phyloP scores from a whole-genome alignment of 2,797 vertebrate species.

The Spheniscus humboldti region DNA sequence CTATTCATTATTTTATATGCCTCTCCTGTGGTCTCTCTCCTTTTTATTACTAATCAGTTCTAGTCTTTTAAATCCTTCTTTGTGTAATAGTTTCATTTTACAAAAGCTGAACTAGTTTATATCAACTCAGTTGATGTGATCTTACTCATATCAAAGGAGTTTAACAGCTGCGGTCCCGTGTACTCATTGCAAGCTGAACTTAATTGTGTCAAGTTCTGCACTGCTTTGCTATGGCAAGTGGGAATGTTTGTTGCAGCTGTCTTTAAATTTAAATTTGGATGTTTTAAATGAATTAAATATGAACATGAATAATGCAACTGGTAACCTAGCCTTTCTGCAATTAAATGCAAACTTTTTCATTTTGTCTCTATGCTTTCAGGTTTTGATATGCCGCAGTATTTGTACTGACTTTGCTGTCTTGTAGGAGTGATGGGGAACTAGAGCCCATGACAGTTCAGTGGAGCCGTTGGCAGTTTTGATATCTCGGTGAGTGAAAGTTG shows the following conservation, averaged over 20 bases:
- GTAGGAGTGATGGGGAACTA: conserved; percentile 51
- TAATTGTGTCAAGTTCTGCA: background rate
- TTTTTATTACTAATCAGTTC: conserved; percentile 36
- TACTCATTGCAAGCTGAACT: background rate
- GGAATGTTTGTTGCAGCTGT: conserved; percentile 43
- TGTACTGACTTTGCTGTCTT: conserved; percentile 27
- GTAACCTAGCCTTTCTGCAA: conserved; percentile 33
- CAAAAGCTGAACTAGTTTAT: conserved; percentile 34
- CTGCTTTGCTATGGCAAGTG: background rate
- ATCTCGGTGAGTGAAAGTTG: conserved; percentile 41
- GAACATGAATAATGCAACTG: conserved; percentile 61
- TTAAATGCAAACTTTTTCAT: conserved; percentile 44
- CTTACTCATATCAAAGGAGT: conserved; percentile 18
- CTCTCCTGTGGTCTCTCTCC: conserved; percentile 7
- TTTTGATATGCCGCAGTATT: conserved; percentile 11
- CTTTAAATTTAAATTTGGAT: conserved; percentile 52
- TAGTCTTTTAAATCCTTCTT: conserved; percentile 30
- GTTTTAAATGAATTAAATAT: conserved; percentile 68
- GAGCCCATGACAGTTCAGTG: conserved; percentile 49
- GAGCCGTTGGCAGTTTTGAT: conserved; percentile 36
- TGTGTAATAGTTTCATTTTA: conserved; percentile 1
- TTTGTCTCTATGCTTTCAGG: conserved; percentile 50
- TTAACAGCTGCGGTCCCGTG: background rate
- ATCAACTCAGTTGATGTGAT: conserved; percentile 14
- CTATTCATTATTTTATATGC: conserved; percentile 1